phyloP scores from a whole-genome alignment of 1,140 invertebrate genomes.

The Pentalonia nigronervosa region DNA sequence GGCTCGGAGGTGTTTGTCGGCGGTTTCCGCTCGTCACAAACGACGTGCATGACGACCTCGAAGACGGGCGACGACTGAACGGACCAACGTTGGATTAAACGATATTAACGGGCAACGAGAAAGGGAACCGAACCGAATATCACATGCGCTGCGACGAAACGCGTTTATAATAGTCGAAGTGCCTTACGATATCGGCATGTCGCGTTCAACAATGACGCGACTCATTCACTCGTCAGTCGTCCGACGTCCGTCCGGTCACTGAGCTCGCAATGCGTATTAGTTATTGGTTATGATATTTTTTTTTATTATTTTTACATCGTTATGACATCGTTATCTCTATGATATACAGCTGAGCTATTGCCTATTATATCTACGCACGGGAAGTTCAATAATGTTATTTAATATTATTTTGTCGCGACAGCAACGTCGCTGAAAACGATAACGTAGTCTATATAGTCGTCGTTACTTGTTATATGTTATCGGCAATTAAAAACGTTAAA shows the following conservation, averaged over 20 bases:
- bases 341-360: neutral
- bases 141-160: neutral
- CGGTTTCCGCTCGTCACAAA: neutral
- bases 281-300: neutral
- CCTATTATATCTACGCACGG: neutral
- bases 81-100: neutral
- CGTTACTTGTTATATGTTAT: neutral
- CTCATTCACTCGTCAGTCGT: neutral
- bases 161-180: neutral
- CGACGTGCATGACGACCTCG: neutral
- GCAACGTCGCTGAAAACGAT: neutral
- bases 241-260: neutral
- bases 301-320: neutral
- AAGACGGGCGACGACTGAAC: neutral
- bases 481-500: neutral
- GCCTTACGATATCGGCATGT: neutral
- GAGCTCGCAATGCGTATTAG: neutral
- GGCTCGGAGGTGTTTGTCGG: neutral
- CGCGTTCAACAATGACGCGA: neutral
- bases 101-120: neutral
- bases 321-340: neutral
- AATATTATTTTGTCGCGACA: neutral
- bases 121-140: neutral
- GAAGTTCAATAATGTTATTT: neutral
- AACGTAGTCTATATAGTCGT: neutral